Percentiles rank a stretch among this genome's conserved stretches.
Evolutionary conservation across 2,113 vertebrate species (phyloP).

Genomic region (Caranx ignobilis): DNA sequence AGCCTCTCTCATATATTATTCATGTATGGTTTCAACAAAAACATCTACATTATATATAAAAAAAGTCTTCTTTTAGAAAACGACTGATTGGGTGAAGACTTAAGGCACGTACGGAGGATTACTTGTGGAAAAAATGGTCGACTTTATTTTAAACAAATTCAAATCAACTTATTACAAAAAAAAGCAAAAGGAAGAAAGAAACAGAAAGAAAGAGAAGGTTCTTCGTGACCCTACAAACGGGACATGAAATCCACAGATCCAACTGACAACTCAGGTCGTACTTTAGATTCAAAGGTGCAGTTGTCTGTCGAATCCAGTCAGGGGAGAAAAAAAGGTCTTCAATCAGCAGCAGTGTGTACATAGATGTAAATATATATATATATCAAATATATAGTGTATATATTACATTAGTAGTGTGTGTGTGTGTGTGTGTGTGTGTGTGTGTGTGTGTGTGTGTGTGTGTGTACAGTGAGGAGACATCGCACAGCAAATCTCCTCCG

Average conservation of each 20-base stretch:
- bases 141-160: neutral
- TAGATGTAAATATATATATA: conserved; percentile 26
- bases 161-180: neutral
- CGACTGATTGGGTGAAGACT: conserved; percentile 11
- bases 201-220: neutral
- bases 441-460: conserved; percentile 22
- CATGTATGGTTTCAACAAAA: conserved; percentile 11
- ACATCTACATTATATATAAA: neutral
- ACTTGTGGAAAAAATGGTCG: neutral
- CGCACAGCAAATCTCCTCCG: conserved; percentile 78
- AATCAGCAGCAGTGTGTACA: conserved; percentile 67
- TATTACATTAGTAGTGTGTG: conserved; percentile 74
- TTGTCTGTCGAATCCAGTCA: neutral
- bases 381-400: conserved; percentile 68
- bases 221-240: neutral
- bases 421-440: conserved; percentile 37
- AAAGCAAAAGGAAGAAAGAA: neutral
- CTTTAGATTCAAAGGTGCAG: neutral
- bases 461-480: conserved; percentile 69
- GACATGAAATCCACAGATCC: neutral
- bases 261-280: neutral
- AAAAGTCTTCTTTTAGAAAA: conserved; percentile 17
- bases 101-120: conserved; percentile 55
- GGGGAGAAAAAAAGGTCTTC: conserved; percentile 31
- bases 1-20: neutral